These are phyloP conservation scores for Xenops minutus DNA, from an alignment of 2,797 vertebrate species.

Conservation along the genomic window DNA sequence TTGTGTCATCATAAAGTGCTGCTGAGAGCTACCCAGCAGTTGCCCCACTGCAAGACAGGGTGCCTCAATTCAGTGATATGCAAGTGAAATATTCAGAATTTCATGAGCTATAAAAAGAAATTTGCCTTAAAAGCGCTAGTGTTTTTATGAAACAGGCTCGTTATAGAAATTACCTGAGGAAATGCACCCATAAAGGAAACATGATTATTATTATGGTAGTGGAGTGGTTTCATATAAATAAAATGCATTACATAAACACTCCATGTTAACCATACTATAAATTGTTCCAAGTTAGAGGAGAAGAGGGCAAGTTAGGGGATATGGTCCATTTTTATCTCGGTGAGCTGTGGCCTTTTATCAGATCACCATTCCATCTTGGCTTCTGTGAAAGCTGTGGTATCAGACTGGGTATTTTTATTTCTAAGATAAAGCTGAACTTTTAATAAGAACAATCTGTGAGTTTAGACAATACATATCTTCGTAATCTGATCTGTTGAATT, in stretches of 20 bases:
- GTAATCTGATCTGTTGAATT: background rate
- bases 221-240: background rate
- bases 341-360: background rate
- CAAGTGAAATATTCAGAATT: background rate
- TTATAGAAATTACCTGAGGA: background rate
- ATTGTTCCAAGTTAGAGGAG: background rate
- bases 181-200: background rate
- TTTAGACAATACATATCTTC: background rate
- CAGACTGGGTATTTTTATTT: background rate
- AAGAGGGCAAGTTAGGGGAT: background rate
- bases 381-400: background rate
- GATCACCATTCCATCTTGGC: background rate
- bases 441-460: background rate
- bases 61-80: background rate
- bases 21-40: background rate
- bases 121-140: background rate
- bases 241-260: background rate
- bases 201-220: background rate
- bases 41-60: rapidly evolving
- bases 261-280: background rate
- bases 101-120: background rate
- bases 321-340: background rate
- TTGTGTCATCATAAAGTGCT: background rate
- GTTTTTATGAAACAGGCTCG: background rate
- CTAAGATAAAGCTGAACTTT: slow-evolving; percentile 5